Percentiles rank a stretch among this genome's conserved stretches.
Conservation (phyloP, 2,888 invertebrate genomes). For the Tuberolachnus salignus region DNA sequence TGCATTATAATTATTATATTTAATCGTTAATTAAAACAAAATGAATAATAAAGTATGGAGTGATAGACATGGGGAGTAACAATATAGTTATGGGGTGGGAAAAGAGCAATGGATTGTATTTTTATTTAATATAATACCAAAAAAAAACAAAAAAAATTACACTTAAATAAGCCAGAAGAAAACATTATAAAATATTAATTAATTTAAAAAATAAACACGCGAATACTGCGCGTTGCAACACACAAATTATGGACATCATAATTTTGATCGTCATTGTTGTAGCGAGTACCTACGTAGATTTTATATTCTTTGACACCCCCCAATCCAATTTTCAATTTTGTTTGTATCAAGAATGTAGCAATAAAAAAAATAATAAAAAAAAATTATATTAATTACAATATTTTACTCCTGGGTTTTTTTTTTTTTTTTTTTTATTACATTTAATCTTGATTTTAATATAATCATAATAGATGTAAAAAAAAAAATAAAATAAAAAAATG, state of each 20-base stretch:
- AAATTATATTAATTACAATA: not conserved
- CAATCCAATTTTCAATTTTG: too few species aligned
- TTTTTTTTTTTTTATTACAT: conserved; percentile 15
- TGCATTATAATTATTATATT: too few species aligned
- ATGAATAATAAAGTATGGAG: too few species aligned
- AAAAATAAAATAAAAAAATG: too few species aligned
- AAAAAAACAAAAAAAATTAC: not conserved
- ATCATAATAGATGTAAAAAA: conserved; percentile 13
- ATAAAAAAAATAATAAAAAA: not conserved
- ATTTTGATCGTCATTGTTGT: not conserved
- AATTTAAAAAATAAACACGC: too few species aligned
- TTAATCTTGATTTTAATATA: conserved; percentile 9
- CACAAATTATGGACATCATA: not conserved
- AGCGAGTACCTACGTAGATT: not conserved
- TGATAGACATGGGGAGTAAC: too few species aligned
- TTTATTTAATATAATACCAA: too few species aligned
- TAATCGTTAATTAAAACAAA: too few species aligned
- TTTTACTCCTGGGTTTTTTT: not conserved
- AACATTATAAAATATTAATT: too few species aligned
- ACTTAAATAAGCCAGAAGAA: too few species aligned
- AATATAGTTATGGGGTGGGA: too few species aligned
- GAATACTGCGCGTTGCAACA: not conserved
- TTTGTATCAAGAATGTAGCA: conserved; percentile 9
- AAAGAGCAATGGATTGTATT: too few species aligned
- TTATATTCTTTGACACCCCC: not conserved